Evolutionary conservation across 2,888 invertebrate genomes (phyloP).

Genomic region (Steinernema carpocapsae): DNA sequence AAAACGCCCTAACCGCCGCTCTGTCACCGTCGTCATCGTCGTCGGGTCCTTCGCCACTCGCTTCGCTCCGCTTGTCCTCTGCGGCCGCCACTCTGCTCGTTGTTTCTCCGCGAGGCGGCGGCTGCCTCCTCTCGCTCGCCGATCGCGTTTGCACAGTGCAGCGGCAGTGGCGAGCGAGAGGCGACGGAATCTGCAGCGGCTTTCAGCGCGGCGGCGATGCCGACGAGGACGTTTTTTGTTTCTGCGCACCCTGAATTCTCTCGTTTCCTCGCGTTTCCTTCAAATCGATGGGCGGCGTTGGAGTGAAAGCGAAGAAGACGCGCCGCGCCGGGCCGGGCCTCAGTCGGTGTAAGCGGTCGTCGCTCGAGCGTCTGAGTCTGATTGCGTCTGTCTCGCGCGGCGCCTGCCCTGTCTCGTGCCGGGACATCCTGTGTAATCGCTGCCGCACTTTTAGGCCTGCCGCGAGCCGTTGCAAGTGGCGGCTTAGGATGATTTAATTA

Average conservation of each 20-base stretch:
- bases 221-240: slow-evolving; percentile 1
- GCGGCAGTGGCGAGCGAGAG: not conserved
- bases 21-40: not conserved
- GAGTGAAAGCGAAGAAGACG: not conserved
- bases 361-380: not conserved
- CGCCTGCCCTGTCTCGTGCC: no score
- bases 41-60: no score
- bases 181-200: not conserved
- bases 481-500: no score
- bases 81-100: not conserved
- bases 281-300: slow-evolving; percentile 28
- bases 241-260: slow-evolving; percentile 5
- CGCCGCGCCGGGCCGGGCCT: slow-evolving; percentile 10
- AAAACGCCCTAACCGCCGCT: not conserved
- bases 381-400: not conserved
- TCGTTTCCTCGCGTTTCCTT: not conserved
- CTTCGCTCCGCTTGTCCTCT: not conserved
- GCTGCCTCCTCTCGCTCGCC: not conserved
- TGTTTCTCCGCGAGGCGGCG: not conserved
- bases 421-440: no score
- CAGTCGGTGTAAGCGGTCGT: slow-evolving; percentile 30
- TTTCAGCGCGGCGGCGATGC: not conserved
- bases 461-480: no score
- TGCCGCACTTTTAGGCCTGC: no score
- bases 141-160: slow-evolving; percentile 1